Evolutionary conservation across 2,888 invertebrate species (phyloP).

Genomic region (Oasisia sp.): DNA sequence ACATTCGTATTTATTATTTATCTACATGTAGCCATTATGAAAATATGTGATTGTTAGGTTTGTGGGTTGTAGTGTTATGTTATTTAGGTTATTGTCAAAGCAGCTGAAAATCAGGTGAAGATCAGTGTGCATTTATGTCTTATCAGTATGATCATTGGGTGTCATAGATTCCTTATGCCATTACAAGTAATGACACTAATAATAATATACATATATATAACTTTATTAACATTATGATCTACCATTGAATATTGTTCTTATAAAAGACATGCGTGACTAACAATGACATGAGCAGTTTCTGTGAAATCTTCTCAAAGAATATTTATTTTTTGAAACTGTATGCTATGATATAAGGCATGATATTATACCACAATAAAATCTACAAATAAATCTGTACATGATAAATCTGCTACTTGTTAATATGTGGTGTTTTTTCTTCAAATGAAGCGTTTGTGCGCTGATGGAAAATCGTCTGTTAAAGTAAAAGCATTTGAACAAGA

Average conservation of each 20-base stretch:
- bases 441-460: too few species aligned
- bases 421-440: too few species aligned
- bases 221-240: background rate
- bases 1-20: background rate
- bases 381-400: too few species aligned
- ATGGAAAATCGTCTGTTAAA: too few species aligned
- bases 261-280: background rate
- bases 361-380: too few species aligned
- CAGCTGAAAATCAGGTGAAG: background rate
- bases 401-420: too few species aligned
- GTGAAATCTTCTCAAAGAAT: background rate
- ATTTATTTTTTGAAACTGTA: background rate
- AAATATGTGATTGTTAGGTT: background rate
- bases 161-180: background rate
- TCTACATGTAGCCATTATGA: background rate
- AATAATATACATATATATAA: background rate
- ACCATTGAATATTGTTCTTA: background rate
- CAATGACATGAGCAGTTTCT: background rate
- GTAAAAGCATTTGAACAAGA: too few species aligned
- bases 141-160: background rate
- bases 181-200: too few species aligned
- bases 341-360: too few species aligned
- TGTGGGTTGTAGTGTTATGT: too few species aligned
- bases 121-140: background rate
- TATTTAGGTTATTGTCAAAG: too few species aligned